phyloP scores from a whole-genome alignment of 2,113 vertebrate genomes.

The Malurus melanocephalus region DNA sequence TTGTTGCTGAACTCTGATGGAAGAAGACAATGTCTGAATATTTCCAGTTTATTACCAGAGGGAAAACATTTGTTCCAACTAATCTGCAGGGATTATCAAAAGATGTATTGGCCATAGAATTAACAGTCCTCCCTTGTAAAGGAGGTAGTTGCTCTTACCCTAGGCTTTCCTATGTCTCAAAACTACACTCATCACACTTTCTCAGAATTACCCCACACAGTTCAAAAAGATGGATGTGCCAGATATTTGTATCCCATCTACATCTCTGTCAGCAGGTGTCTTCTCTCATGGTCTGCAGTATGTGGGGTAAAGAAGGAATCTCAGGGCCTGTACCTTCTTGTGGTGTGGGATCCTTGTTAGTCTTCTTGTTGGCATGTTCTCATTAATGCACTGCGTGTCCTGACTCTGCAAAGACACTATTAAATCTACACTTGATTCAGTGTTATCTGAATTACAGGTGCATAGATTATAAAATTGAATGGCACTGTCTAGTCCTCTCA shows the following conservation, averaged over 20 bases:
- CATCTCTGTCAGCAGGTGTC: background rate
- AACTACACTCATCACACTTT: background rate
- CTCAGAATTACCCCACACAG: background rate
- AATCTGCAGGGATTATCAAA: background rate
- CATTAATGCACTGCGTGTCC: background rate
- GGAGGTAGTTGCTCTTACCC: background rate
- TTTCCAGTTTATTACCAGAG: background rate
- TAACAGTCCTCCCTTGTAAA: background rate
- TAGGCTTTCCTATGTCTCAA: background rate
- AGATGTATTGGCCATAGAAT: accelerated
- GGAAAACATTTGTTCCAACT: background rate
- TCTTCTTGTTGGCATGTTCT: background rate
- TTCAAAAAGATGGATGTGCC: background rate
- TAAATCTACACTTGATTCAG: background rate
- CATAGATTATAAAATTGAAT: background rate
- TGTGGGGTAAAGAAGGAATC: background rate
- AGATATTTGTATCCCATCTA: background rate
- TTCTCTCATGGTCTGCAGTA: background rate
- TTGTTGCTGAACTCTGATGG: background rate
- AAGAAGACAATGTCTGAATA: background rate
- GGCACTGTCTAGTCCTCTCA: background rate
- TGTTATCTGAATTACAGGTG: background rate
- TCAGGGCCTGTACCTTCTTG: background rate
- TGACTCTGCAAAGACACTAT: background rate
- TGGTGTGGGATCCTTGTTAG: background rate